phyloP scores from a whole-genome alignment of 1,140 invertebrate species.

The Tetranychus urticae region DNA sequence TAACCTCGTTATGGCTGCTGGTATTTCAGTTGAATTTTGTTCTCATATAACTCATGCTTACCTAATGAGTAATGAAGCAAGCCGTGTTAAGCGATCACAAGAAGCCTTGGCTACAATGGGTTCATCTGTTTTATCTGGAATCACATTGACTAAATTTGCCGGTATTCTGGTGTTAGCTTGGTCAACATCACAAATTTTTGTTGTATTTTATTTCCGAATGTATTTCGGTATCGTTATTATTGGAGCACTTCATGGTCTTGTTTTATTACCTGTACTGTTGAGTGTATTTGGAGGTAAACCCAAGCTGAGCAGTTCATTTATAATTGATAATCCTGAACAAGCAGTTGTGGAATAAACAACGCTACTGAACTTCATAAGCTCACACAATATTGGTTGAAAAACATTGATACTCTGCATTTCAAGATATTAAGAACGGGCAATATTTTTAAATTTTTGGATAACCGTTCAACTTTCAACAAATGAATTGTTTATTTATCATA shows the following conservation, averaged over 20 bases:
- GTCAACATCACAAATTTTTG: constrained; percentile 76
- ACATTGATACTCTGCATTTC: too few species aligned
- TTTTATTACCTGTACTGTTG: constrained; percentile 70
- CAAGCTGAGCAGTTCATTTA: too few species aligned
- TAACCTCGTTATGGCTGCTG: constrained; percentile 83
- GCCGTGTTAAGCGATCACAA: constrained; percentile 33
- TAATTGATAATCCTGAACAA: too few species aligned
- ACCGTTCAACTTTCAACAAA: too few species aligned
- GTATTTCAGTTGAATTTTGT: constrained; percentile 84
- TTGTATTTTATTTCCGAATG: constrained; percentile 89
- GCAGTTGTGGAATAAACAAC: too few species aligned
- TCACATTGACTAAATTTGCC: constrained; percentile 75
- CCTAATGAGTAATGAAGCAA: constrained; percentile 33
- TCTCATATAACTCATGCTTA: constrained; percentile 58
- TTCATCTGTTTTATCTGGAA: constrained; percentile 71
- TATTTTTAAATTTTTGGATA: too few species aligned
- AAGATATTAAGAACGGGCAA: too few species aligned
- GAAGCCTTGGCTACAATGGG: constrained; percentile 53
- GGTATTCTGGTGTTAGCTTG: constrained; percentile 74
- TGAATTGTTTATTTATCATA: too few species aligned
- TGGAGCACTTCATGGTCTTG: constrained; percentile 62
- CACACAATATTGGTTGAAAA: too few species aligned
- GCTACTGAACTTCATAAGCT: too few species aligned
- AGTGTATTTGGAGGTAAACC: constrained; percentile 46
- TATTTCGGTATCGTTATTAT: constrained; percentile 70